A percentile compares a stretch with the other conserved stretches of the same genome.
phyloP scores from a whole-genome alignment of 2,888 invertebrate genomes.

The Cheilosia pagana region DNA sequence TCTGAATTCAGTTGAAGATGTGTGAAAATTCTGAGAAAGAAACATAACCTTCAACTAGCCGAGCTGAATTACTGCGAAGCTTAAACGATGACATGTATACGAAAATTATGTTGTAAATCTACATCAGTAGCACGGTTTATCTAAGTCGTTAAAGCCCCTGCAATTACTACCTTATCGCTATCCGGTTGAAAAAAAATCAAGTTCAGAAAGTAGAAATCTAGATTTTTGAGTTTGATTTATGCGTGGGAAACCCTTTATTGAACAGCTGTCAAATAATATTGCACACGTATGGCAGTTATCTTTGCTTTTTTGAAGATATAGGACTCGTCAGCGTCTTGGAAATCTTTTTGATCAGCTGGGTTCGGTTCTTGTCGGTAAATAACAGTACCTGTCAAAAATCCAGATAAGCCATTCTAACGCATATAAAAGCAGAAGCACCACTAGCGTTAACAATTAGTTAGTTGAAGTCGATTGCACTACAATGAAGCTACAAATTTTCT shows the following conservation, averaged over 20 bases:
- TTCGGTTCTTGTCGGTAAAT: not conserved
- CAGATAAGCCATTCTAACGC: not conserved
- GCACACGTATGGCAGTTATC: not conserved
- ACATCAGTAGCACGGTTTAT: not conserved
- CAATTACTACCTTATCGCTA: not conserved
- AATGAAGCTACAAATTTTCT: conserved; percentile 45
- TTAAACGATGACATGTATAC: too few species aligned
- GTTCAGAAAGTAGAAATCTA: not conserved
- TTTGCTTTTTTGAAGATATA: too few species aligned
- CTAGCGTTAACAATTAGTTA: not conserved
- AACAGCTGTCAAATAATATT: not conserved
- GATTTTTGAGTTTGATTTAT: not conserved
- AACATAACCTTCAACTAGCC: too few species aligned
- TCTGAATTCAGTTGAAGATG: too few species aligned
- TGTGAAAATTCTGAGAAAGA: too few species aligned
- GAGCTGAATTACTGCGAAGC: too few species aligned
- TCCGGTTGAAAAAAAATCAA: not conserved
- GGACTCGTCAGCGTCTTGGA: too few species aligned
- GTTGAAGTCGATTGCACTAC: not conserved
- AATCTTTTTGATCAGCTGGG: too few species aligned
- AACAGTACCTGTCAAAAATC: not conserved
- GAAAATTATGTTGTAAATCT: too few species aligned
- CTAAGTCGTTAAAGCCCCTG: not conserved
- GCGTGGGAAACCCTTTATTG: not conserved
- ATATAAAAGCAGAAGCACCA: not conserved